Evolutionary conservation across 2,113 vertebrate species (phyloP).

Genomic region (Ictalurus punctatus): DNA sequence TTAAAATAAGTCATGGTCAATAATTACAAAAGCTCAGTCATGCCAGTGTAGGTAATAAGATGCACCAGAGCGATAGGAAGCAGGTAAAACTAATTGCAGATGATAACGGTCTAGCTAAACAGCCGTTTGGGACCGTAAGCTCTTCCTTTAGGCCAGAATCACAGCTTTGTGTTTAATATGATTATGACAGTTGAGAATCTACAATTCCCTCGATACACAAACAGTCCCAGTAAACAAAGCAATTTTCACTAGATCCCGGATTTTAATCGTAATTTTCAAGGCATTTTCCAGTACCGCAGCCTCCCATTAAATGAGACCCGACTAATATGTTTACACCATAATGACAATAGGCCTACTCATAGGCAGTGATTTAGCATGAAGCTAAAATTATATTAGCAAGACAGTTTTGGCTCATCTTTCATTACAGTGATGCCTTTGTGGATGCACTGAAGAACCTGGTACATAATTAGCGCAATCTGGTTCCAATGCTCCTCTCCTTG

Average conservation of each 20-base stretch:
- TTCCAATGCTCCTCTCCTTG: constrained; percentile 77
- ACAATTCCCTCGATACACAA: constrained; percentile 30
- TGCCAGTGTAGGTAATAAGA: constrained; percentile 69
- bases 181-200: constrained; percentile 37
- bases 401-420: constrained; percentile 15
- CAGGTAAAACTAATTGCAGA: constrained; percentile 75
- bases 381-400: constrained; percentile 42
- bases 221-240: constrained; percentile 37
- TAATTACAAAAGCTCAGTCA: constrained; percentile 73
- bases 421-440: constrained; percentile 41
- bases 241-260: constrained; percentile 18
- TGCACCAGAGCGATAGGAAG: constrained; percentile 62
- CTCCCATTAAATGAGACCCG: constrained; percentile 16
- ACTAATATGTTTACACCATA: constrained; percentile 9
- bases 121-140: constrained; percentile 37
- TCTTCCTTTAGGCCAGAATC: constrained; percentile 31
- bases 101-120: constrained; percentile 72
- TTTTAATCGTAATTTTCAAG: constrained; percentile 26
- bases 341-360: constrained; percentile 19
- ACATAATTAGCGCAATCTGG: constrained; percentile 71
- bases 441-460: constrained; percentile 59
- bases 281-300: not conserved
- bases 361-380: constrained; percentile 21
- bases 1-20: constrained; percentile 71
- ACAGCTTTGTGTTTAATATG: constrained; percentile 47